Base-by-base conservation (phyloP, 37 sponge, comb jelly and placozoan species). In the Mnemiopsis leidyi region DNA sequence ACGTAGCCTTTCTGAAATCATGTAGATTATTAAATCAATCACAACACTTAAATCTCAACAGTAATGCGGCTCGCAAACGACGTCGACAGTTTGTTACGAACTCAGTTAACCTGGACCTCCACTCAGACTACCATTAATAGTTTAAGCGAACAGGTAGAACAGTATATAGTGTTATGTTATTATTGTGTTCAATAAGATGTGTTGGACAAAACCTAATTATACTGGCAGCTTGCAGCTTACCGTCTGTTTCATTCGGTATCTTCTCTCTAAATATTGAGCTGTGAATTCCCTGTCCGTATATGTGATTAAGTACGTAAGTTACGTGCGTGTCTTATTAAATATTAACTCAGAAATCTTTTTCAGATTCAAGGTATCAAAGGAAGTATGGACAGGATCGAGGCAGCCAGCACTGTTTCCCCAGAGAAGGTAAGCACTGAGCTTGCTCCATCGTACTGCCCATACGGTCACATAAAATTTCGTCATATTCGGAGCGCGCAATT, bases 51-150 rank as follows among this genome's bases (percentile, higher is more conserved):
- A 29, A 29, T 28, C 30, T 39, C 61, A 23, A 3, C 82, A 85
- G 90, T 85, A 5, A 85, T 85, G 7, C 39, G 90, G 1, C 90
- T 85, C n/a, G 40, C 90, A 21, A 85, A 85, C 48, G 90, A 85
- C 39, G 90, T 85, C 0, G 90, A 85, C 24, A 85, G 90, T 39
- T 26, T 85, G 35, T 37, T 85, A 16, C 32, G 90, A 25, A 85
- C 90, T 21, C 90, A 85, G 23, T 28, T 85, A 25, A 85, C 90
- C 1, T 85, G 90, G 90, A 85, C 48, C 5, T 85, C 90, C 23
- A 85, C 90, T 29, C 90, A 85, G 29, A 85, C 90, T n/a, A 85
- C 90, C 0, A 85, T 85, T 2, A 77, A 77, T 32, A 77, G 79
- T 77, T 34, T 77, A 32, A 77, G 32, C 33, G 79, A 32, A 28